A percentile compares a stretch with the other conserved stretches of the same genome.
Conservation (phyloP, 2,113 vertebrate species). For the Circaetus cinerascens region DNA sequence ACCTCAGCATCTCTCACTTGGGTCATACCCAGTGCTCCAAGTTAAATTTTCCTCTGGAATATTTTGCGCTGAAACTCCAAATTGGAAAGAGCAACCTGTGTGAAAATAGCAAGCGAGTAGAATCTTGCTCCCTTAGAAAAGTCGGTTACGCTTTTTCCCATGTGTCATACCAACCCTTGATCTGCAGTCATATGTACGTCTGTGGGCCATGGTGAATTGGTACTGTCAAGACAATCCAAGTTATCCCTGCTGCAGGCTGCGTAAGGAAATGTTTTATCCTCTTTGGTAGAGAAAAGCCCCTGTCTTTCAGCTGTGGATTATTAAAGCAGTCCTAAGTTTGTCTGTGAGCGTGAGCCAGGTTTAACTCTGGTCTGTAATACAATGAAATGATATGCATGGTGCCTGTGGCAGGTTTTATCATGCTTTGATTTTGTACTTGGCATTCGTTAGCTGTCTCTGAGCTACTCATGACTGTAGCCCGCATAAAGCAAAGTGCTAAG, state of each 20-base stretch:
- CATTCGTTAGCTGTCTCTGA: conserved; percentile 70
- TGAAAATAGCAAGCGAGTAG: conserved; percentile 17
- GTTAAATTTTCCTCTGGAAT: background rate
- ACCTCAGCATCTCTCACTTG: background rate
- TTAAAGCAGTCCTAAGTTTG: conserved; percentile 75
- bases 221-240: conserved; percentile 71
- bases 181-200: conserved; percentile 62
- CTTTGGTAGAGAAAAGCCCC: conserved; percentile 73
- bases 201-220: conserved; percentile 64
- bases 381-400: conserved; percentile 68
- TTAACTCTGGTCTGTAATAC: conserved; percentile 72
- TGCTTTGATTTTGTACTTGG: conserved; percentile 77
- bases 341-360: conserved; percentile 72
- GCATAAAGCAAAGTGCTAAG: conserved; percentile 58
- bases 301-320: conserved; percentile 75
- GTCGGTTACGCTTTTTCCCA: conserved; percentile 54
- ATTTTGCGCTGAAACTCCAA: conserved; percentile 3
- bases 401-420: conserved; percentile 76
- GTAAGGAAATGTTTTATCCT: conserved; percentile 71
- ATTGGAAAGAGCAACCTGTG: conserved; percentile 45
- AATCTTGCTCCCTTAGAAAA: conserved; percentile 31
- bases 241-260: conserved; percentile 78
- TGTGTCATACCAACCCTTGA: conserved; percentile 61
- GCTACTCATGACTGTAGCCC: conserved; percentile 61
- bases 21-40: background rate